Evolutionary conservation across 2,888 invertebrate species (phyloP).

Genomic region (Dendrolimus houi): DNA sequence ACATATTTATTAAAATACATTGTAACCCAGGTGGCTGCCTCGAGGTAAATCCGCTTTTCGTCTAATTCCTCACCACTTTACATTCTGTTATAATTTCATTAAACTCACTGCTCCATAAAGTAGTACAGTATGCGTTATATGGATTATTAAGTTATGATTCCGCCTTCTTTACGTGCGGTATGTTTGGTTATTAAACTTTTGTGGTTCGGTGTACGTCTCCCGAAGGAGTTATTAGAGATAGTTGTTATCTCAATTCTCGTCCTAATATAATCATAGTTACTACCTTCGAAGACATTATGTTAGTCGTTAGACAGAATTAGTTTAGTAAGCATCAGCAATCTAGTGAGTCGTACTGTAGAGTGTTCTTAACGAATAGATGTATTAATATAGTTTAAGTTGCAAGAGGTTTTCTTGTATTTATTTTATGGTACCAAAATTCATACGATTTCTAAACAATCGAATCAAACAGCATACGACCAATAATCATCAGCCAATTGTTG

Average conservation of each 20-base stretch:
- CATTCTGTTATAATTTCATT: constrained; percentile 13
- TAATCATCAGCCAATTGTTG: too few relatives aligned
- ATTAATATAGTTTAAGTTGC: constrained; percentile 3
- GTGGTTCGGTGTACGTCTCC: constrained; percentile 14
- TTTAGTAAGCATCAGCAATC: constrained; percentile 20
- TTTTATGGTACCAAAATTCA: too few relatives aligned
- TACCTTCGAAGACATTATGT: constrained; percentile 21
- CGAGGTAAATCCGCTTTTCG: constrained; percentile 7
- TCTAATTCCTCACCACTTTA: constrained; percentile 11
- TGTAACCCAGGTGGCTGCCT: constrained; percentile 6
- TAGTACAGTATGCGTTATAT: constrained; percentile 3
- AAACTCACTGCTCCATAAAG: constrained; percentile 2
- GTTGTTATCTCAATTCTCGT: constrained; percentile 19
- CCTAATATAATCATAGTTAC: constrained; percentile 25
- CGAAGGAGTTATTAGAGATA: constrained; percentile 16
- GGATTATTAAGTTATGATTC: constrained; percentile 1
- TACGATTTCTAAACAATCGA: too few relatives aligned
- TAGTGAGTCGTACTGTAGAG: constrained; percentile 10
- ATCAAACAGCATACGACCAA: too few relatives aligned
- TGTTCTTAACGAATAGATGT: background rate
- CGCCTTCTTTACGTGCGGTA: constrained; percentile 7
- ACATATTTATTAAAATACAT: constrained; percentile 4
- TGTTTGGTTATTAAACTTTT: constrained; percentile 19
- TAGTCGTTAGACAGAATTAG: constrained; percentile 28
- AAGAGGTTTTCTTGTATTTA: background rate